Conservation (phyloP, 2,113 vertebrate genomes). For the Recurvirostra avosetta region DNA sequence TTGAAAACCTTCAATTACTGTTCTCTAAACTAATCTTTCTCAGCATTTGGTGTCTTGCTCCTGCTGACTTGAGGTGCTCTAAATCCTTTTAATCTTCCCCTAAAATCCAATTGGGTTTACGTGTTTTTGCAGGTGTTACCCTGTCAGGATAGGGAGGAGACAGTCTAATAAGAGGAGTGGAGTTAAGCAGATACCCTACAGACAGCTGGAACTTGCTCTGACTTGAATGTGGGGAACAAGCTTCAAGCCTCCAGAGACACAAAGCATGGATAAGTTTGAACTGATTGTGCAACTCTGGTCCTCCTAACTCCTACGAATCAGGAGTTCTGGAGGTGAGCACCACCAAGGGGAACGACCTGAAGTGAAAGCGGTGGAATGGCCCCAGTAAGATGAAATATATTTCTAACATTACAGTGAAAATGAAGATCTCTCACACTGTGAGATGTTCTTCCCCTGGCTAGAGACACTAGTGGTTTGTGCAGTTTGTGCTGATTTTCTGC, state of each 20-base stretch:
- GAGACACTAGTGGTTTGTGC: not conserved
- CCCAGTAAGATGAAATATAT: not conserved
- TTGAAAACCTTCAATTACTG: not conserved
- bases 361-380: not conserved
- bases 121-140: not conserved
- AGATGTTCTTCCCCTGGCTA: not conserved
- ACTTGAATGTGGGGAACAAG: not conserved
- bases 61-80: not conserved
- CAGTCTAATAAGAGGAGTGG: not conserved
- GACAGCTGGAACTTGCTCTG: not conserved
- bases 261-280: not conserved
- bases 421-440: not conserved
- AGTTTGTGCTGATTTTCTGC: not conserved
- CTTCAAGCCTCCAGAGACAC: not conserved
- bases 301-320: not conserved
- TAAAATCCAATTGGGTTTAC: not conserved
- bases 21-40: not conserved
- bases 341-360: not conserved
- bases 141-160: not conserved
- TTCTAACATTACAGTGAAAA: not conserved
- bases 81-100: not conserved
- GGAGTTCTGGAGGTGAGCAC: not conserved
- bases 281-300: not conserved
- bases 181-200: not conserved
- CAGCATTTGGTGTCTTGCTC: not conserved